Percentiles rank a stretch among this genome's conserved stretches.
Evolutionary conservation across 2,113 vertebrate species (phyloP).

Genomic region (Salvelinus fontinalis): DNA sequence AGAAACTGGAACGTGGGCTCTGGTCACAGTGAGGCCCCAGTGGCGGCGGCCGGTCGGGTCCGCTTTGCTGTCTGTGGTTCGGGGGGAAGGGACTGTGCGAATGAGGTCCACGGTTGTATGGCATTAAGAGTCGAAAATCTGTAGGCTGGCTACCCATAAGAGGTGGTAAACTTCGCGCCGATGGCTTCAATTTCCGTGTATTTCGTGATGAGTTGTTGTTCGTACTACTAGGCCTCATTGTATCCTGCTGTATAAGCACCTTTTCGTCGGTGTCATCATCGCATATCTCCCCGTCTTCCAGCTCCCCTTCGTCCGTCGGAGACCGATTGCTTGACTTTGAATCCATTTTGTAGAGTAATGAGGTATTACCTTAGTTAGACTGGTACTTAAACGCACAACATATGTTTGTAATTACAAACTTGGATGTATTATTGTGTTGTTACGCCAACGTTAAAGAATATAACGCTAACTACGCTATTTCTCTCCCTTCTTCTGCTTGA

Average conservation of each 20-base stretch:
- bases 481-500: too few species aligned
- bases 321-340: conserved; percentile 67
- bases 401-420: too few species aligned
- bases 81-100: conserved; percentile 53
- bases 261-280: conserved; percentile 85
- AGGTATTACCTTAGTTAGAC: background rate
- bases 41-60: conserved; percentile 61
- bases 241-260: conserved; percentile 49
- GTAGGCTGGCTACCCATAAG: conserved; percentile 69
- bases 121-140: conserved; percentile 78
- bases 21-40: conserved; percentile 68
- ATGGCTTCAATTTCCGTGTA: conserved; percentile 61
- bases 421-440: background rate
- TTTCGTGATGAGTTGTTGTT: conserved; percentile 42
- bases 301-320: conserved; percentile 86
- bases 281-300: conserved; percentile 96
- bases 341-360: conserved; percentile 59
- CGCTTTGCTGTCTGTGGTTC: conserved; percentile 58
- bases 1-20: conserved; percentile 85
- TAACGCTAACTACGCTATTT: background rate
- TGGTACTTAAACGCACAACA: background rate
- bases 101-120: conserved; percentile 75
- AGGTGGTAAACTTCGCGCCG: conserved; percentile 53
- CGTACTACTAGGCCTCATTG: conserved; percentile 42
- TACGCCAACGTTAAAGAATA: too few species aligned